Percentiles rank a stretch among this genome's conserved stretches.
These are phyloP conservation scores for Melitaea athalia DNA, from an alignment of 2,888 invertebrate genomes.

Conservation along the genomic window DNA sequence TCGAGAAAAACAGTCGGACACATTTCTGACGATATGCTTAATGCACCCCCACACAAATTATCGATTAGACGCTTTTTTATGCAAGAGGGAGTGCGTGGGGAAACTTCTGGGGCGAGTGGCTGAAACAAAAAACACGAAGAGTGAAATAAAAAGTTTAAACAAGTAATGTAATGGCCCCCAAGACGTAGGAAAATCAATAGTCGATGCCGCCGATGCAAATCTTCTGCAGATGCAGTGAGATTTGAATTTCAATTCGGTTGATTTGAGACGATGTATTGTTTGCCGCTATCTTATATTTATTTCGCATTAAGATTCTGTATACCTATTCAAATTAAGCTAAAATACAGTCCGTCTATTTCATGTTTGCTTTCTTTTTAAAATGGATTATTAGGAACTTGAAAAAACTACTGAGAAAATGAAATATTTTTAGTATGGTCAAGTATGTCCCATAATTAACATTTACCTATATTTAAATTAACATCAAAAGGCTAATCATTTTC, in stretches of 20 bases:
- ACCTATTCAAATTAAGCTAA: constrained; percentile 29
- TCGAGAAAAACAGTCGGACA: constrained; percentile 76
- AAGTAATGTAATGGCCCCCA: constrained; percentile 79
- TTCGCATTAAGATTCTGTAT: constrained; percentile 37
- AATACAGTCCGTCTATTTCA: constrained; percentile 15
- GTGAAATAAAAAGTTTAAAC: constrained; percentile 83
- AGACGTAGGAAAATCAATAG: constrained; percentile 80
- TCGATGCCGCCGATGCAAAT: constrained; percentile 78
- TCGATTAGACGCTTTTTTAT: constrained; percentile 83
- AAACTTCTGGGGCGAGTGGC: constrained; percentile 73
- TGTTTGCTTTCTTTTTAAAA: background rate
- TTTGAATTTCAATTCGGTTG: constrained; percentile 76
- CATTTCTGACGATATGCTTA: constrained; percentile 79
- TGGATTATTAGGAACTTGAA: background rate
- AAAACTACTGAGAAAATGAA: background rate
- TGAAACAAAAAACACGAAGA: constrained; percentile 83
- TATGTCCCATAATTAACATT: background rate
- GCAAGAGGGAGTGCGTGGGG: constrained; percentile 80
- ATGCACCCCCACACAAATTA: constrained; percentile 83
- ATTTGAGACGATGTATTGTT: constrained; percentile 66
- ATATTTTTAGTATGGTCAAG: background rate
- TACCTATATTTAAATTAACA: background rate
- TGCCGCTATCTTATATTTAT: constrained; percentile 52
- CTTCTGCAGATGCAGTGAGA: constrained; percentile 65
- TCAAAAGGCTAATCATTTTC: no score